phyloP scores from a whole-genome alignment of 2,113 vertebrate species.

The Pavo muticus region DNA sequence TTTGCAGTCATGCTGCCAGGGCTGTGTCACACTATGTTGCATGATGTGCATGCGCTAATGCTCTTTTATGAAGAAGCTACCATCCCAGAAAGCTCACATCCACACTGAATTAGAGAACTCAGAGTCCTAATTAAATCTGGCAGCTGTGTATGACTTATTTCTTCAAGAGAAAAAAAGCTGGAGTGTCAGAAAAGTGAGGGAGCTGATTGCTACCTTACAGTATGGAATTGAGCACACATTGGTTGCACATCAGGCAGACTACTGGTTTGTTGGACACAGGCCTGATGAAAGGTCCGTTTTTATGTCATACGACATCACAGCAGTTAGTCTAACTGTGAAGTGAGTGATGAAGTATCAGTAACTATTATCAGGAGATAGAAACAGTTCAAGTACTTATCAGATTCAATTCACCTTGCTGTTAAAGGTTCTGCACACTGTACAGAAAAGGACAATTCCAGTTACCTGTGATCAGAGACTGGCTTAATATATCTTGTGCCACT shows the following conservation, averaged over 20 bases:
- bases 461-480: background rate
- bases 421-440: background rate
- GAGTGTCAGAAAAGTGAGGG: background rate
- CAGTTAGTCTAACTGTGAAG: background rate
- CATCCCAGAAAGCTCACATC: background rate
- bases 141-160: background rate
- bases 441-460: background rate
- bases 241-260: background rate
- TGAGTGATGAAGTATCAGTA: background rate
- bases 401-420: background rate
- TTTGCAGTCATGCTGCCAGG: background rate
- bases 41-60: background rate
- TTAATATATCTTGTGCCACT: background rate
- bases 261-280: background rate
- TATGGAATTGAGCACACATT: background rate
- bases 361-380: background rate
- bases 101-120: background rate
- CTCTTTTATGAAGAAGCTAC: background rate
- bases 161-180: background rate
- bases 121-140: background rate
- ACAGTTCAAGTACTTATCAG: background rate
- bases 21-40: rapidly evolving
- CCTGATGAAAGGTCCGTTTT: background rate
- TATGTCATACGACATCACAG: background rate
- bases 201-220: background rate